These are phyloP conservation scores for Tachina grossa DNA, from an alignment of 2,888 invertebrate genomes.

Conservation along the genomic window DNA sequence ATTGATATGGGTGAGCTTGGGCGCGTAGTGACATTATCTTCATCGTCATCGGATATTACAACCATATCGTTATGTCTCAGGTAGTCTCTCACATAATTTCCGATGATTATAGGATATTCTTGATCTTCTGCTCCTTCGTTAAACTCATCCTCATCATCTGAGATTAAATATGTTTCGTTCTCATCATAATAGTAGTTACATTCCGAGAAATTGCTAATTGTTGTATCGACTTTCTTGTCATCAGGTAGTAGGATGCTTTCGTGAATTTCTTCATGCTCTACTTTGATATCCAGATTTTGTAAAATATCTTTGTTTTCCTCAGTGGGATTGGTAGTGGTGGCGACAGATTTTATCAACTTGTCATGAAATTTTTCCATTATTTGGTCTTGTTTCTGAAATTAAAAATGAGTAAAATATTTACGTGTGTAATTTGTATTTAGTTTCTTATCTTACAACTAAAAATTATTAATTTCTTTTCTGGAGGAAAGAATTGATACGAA, in stretches of 20 bases:
- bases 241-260: neutral
- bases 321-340: neutral
- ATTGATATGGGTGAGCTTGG: neutral
- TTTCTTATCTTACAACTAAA: too few species aligned
- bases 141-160: slow-evolving; percentile 18
- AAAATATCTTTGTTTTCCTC: neutral
- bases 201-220: neutral
- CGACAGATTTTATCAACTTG: neutral
- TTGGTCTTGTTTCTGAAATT: slow-evolving; percentile 9
- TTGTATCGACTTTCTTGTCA: neutral
- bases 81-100: neutral
- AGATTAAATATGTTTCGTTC: slow-evolving; percentile 14
- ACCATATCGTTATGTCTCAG: slow-evolving; percentile 29
- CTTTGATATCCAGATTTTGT: neutral
- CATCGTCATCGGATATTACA: slow-evolving; percentile 37
- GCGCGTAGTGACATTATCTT: neutral
- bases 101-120: neutral
- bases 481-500: too few species aligned
- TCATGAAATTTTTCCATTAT: slow-evolving; percentile 15
- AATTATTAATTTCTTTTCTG: too few species aligned
- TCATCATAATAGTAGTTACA: slow-evolving; percentile 26
- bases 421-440: too few species aligned
- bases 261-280: neutral
- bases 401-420: neutral
- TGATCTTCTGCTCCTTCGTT: neutral